phyloP scores from a whole-genome alignment of 2,113 vertebrate species.

The Procavia capensis region DNA sequence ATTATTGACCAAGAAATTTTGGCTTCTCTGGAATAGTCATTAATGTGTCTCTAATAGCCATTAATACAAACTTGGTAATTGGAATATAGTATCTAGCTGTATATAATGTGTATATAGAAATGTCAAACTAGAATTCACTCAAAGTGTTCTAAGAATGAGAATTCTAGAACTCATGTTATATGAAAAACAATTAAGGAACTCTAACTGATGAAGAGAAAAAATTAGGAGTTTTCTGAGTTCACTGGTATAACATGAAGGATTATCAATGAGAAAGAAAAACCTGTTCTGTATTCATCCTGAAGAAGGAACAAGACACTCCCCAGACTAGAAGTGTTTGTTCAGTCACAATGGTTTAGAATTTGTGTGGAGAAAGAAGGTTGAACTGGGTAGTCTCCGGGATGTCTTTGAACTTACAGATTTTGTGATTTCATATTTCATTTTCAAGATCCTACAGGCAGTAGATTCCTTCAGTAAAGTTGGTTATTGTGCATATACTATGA shows the following conservation, averaged over 20 bases:
- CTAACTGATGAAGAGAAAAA: not conserved
- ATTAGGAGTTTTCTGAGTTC: not conserved
- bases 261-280: not conserved
- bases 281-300: not conserved
- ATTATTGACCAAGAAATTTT: too few relatives aligned
- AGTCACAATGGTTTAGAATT: not conserved
- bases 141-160: not conserved
- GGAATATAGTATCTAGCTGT: not conserved
- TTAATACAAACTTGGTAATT: not conserved
- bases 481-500: not conserved
- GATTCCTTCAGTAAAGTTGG: constrained; percentile 17
- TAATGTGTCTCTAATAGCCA: too few relatives aligned
- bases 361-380: not conserved
- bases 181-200: not conserved
- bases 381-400: not conserved
- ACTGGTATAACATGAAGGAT: not conserved
- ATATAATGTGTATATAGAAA: not conserved
- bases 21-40: too few relatives aligned
- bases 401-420: not conserved
- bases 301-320: not conserved
- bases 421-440: constrained; percentile 12
- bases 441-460: not conserved
- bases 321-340: not conserved
- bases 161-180: not conserved
- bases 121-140: not conserved